Evolutionary conservation across 2,888 invertebrate genomes (phyloP).

Genomic region (Polydrusus pterygomalis): DNA sequence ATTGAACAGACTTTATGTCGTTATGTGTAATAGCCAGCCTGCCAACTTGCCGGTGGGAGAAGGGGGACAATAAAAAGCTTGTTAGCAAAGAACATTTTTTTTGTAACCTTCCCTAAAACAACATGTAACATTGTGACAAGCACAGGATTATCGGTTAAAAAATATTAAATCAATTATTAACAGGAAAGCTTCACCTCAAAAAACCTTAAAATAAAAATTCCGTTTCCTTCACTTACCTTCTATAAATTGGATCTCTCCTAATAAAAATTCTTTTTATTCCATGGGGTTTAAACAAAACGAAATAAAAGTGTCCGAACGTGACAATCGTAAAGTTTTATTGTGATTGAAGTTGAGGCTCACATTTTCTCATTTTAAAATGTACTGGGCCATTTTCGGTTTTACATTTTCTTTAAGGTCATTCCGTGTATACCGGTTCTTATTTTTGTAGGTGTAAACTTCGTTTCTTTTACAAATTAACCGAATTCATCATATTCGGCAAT

Average conservation of each 20-base stretch:
- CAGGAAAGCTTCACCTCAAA: too few relatives aligned
- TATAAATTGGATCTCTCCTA: not conserved
- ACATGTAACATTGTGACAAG: too few relatives aligned
- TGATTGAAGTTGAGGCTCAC: not conserved
- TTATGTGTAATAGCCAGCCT: too few relatives aligned
- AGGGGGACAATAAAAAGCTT: too few relatives aligned
- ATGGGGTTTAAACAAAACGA: not conserved
- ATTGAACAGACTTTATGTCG: too few relatives aligned
- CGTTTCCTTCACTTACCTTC: not conserved
- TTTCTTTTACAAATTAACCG: too few relatives aligned
- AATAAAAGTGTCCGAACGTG: slow-evolving; percentile 1
- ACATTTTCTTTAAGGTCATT: not conserved
- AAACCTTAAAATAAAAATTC: not conserved
- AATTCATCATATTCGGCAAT: too few relatives aligned
- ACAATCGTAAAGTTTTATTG: slow-evolving; percentile 2
- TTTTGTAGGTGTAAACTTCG: not conserved
- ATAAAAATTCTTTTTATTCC: not conserved
- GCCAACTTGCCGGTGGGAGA: too few relatives aligned
- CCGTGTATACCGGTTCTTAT: not conserved
- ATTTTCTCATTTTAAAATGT: not conserved
- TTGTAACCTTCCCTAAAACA: too few relatives aligned
- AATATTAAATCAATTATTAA: too few relatives aligned
- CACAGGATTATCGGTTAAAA: too few relatives aligned
- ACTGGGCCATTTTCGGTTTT: not conserved
- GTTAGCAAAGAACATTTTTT: too few relatives aligned